Evolutionary conservation across 2,113 vertebrate species (phyloP).

Genomic region (Steatornis caripensis): DNA sequence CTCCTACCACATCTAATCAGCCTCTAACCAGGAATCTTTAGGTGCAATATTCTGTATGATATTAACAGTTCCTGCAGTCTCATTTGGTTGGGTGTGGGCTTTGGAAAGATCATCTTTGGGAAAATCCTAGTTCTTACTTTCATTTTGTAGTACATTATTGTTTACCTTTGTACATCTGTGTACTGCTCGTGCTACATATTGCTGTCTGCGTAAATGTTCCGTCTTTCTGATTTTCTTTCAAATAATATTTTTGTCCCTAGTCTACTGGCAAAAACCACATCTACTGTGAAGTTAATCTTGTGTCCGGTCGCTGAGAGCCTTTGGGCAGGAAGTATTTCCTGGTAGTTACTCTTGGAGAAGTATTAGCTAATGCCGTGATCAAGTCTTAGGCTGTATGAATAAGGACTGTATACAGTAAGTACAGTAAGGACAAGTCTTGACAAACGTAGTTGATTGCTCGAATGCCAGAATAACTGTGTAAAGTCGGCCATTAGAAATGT

Average conservation of each 20-base stretch:
- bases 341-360: not conserved
- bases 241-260: not conserved
- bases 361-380: not conserved
- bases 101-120: not conserved
- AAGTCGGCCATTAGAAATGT: not conserved
- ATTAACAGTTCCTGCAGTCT: not conserved
- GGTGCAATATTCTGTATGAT: not conserved
- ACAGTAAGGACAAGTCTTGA: not conserved
- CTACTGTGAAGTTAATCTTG: not conserved
- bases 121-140: conserved; percentile 15
- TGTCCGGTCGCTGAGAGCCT: not conserved
- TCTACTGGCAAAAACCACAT: not conserved
- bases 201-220: not conserved
- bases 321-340: not conserved
- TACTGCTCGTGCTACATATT: not conserved
- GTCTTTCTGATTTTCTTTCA: not conserved
- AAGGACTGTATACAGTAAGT: not conserved
- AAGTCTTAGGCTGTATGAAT: not conserved
- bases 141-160: conserved; percentile 1
- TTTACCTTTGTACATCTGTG: not conserved
- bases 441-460: not conserved
- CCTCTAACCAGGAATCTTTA: not conserved
- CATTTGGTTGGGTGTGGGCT: not conserved
- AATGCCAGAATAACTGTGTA: not conserved
- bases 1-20: not conserved